Base-by-base conservation (phyloP, 2,888 invertebrate species). In the Cephonodes hylas region DNA sequence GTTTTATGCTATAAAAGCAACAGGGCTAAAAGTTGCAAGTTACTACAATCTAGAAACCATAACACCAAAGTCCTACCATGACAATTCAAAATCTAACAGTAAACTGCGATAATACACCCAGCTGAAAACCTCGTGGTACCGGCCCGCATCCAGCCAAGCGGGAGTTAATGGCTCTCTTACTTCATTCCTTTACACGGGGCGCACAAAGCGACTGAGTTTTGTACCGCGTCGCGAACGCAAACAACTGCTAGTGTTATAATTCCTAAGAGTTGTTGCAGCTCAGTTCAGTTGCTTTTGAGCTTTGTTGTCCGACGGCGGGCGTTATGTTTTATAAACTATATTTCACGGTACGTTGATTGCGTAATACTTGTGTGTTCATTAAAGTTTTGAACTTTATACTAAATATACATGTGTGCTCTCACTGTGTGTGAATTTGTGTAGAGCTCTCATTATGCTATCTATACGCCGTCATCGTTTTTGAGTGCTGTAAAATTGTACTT, bases 121-220 rank as follows among this genome's bases (percentile, higher is more conserved):
- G 1, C 8, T 5, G n/a, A 31, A 27, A 15, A 31, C 8, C 31
- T 3, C 27, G 0, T 60, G 8, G 60, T 60, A 66, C 56, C 22
- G 65, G 63, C 58, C 45, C 8, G 18, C 15, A 31, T 18, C 53
- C 61, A 62, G 62, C 63, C 64, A 45, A 25, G 34, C 45, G 63
- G 60, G 56, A 64, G 62, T 69, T 77, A 71, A 75, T 72, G 72
- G 70, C 64, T 65, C 59, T 62, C 63, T 64, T 66, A 68, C 61
- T 74, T 75, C 69, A 71, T 71, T 69, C 69, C 69, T 73, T 66
- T 66, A 64, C 61, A 64, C 58, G 25, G 62, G 59, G 45, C 44
- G 60, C 63, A 66, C 66, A 67, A 63, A 67, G 64, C 58, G 61
- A 34, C 31, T 15, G 46, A 61, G 46, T 61, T 58, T 34, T 58